Evolutionary conservation across 1,140 invertebrate species (phyloP).

Genomic region (Hormaphis cornu): DNA sequence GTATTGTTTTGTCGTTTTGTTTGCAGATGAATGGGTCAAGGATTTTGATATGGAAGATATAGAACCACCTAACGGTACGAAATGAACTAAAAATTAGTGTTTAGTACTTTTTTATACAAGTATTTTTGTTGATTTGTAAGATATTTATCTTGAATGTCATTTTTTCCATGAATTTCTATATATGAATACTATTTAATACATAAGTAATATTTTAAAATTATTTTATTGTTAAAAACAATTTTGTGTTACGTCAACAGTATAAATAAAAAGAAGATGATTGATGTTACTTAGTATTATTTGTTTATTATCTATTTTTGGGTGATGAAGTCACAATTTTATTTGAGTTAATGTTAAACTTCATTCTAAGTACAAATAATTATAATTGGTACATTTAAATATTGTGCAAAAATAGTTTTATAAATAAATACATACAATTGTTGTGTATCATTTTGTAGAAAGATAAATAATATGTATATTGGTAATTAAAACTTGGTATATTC

Average conservation of each 20-base stretch:
- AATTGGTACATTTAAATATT: too few species aligned
- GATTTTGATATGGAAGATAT: slow-evolving; percentile 40
- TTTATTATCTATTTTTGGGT: background rate
- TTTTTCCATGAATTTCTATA: slow-evolving; percentile 11
- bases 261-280: background rate
- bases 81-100: background rate
- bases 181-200: background rate
- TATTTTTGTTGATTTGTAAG: background rate
- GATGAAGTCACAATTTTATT: too few species aligned
- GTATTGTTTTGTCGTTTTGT: slow-evolving; percentile 34
- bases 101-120: slow-evolving; percentile 8
- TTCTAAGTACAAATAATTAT: too few species aligned
- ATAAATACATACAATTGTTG: too few species aligned
- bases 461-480: too few species aligned
- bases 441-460: too few species aligned
- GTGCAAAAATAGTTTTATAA: too few species aligned
- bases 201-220: slow-evolving; percentile 24
- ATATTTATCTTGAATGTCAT: background rate
- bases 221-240: slow-evolving; percentile 12
- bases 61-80: slow-evolving; percentile 12
- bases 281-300: background rate
- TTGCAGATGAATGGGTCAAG: slow-evolving; percentile 38
- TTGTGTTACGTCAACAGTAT: background rate
- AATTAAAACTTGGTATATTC: too few species aligned
- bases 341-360: too few species aligned